Evolutionary conservation across 2,888 invertebrate genomes (phyloP).

Genomic region (Dendrolimus pini): DNA sequence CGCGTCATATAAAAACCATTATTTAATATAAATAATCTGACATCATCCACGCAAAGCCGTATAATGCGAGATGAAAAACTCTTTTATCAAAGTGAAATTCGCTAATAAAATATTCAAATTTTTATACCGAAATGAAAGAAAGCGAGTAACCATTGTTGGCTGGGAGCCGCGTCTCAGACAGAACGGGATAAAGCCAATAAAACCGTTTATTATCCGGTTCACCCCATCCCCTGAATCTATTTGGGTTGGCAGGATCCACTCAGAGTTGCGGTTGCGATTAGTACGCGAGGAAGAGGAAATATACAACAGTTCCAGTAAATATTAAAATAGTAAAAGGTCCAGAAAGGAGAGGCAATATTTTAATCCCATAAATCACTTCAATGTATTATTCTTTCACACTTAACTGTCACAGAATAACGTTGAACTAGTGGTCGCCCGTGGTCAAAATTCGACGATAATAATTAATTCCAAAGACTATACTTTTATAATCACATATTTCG

Average conservation of each 20-base stretch:
- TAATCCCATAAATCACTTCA: too few species aligned
- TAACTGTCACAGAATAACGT: too few species aligned
- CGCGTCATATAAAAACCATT: background rate
- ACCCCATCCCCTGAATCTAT: constrained; percentile 53
- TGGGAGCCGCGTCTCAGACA: constrained; percentile 25
- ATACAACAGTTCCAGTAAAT: too few species aligned
- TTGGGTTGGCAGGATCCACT: constrained; percentile 22
- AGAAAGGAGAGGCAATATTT: too few species aligned
- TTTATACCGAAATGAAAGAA: constrained; percentile 31
- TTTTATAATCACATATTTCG: too few species aligned
- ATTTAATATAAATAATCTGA: background rate
- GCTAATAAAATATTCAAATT: constrained; percentile 36
- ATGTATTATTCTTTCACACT: too few species aligned
- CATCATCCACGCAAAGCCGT: background rate
- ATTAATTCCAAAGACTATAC: too few species aligned
- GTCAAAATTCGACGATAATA: too few species aligned
- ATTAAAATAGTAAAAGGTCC: too few species aligned
- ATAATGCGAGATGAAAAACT: background rate
- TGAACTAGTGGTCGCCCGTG: too few species aligned
- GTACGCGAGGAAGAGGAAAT: too few species aligned
- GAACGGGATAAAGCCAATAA: constrained; percentile 52
- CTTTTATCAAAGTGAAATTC: constrained; percentile 1
- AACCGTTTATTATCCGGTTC: constrained; percentile 54
- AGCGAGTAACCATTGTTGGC: constrained; percentile 34
- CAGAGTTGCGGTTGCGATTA: background rate